These are phyloP conservation scores for Polypedilum pembai DNA, from an alignment of 1,140 invertebrate species.

Conservation along the genomic window DNA sequence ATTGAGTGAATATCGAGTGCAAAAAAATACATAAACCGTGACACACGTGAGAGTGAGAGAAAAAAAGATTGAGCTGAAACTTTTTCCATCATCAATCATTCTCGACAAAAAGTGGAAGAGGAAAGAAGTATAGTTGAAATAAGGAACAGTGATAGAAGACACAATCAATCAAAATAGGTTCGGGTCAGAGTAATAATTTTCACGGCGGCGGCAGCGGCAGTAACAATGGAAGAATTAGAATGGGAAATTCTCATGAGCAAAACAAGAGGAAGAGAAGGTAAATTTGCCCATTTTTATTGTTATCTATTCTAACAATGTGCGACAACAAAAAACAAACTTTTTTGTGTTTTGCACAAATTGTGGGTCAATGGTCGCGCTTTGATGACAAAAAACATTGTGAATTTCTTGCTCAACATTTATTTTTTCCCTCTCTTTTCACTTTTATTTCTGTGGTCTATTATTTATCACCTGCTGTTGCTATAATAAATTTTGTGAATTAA, in stretches of 20 bases:
- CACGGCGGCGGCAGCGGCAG: slow-evolving; percentile 33
- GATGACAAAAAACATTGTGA: not conserved
- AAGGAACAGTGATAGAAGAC: not conserved
- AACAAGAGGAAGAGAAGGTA: slow-evolving; percentile 42
- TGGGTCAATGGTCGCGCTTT: slow-evolving; percentile 2
- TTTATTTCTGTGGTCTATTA: not conserved
- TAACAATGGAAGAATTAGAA: slow-evolving; percentile 42
- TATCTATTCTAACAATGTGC: not conserved
- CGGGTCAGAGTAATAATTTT: slow-evolving; percentile 44
- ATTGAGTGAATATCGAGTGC: slow-evolving; percentile 16
- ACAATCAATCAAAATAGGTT: slow-evolving; percentile 41
- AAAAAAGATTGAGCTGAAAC: not conserved
- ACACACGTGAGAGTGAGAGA: not conserved
- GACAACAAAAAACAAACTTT: not conserved
- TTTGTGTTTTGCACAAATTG: not conserved
- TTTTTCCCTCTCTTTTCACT: not conserved
- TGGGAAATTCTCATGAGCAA: slow-evolving; percentile 43
- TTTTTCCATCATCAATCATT: too few relatives aligned
- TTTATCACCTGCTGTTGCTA: not conserved
- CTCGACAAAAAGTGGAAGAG: not conserved
- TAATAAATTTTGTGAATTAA: too few relatives aligned
- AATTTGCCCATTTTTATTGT: slow-evolving; percentile 32
- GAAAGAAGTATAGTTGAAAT: not conserved
- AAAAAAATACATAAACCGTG: not conserved
- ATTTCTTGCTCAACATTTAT: not conserved